Percentiles rank a stretch among this genome's conserved stretches.
Evolutionary conservation across 2,888 invertebrate species (phyloP).

Genomic region (Calameuta idolon): DNA sequence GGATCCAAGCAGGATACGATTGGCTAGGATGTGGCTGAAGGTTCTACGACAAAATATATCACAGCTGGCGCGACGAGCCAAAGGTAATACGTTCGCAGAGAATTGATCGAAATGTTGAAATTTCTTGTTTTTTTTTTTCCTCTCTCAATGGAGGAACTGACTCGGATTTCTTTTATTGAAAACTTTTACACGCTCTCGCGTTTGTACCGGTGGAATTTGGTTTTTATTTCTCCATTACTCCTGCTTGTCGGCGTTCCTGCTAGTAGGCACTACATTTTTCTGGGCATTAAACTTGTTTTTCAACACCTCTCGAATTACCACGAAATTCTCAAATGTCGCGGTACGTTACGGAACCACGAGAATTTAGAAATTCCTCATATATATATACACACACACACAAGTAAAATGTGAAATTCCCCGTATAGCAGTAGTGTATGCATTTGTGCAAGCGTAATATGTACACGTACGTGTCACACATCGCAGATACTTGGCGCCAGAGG

Average conservation of each 20-base stretch:
- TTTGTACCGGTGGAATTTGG: not conserved
- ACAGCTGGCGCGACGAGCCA: conserved; percentile 57
- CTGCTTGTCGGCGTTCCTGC: not conserved
- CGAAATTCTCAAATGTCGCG: not conserved
- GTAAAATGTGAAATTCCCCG: not conserved
- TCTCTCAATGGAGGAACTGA: not conserved
- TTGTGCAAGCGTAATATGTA: not conserved
- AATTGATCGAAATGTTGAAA: not conserved
- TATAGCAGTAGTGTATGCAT: not conserved
- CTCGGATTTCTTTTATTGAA: not conserved
- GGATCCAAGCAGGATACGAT: not conserved
- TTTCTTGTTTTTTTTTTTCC: not conserved
- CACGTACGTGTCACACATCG: not conserved
- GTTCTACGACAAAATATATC: conserved; percentile 60
- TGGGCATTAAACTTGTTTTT: not conserved
- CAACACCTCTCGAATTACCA: not conserved
- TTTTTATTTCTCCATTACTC: not conserved
- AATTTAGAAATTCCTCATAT: not conserved
- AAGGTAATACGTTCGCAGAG: conserved; percentile 45
- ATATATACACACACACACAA: not conserved
- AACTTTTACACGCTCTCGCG: not conserved
- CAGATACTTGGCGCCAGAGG: not conserved
- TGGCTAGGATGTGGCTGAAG: conserved; percentile 58
- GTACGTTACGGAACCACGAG: not conserved
- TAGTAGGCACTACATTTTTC: not conserved